These are phyloP conservation scores for Parapristionchus giblindavisi DNA, from an alignment of 2,888 invertebrate genomes.

Conservation along the genomic window DNA sequence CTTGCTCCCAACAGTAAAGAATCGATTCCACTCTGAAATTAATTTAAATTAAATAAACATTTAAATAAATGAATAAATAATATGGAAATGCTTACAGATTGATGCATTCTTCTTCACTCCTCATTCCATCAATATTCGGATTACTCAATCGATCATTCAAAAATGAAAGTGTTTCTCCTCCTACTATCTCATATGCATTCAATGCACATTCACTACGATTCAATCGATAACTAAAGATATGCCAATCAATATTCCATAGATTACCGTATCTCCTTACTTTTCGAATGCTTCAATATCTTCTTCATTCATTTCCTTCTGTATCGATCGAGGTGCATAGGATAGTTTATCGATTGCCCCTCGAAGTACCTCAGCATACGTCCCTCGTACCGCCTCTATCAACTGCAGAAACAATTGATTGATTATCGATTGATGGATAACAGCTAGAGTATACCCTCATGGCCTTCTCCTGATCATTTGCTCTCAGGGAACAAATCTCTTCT, in stretches of 20 bases:
- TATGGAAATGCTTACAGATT: slow-evolving; percentile 5
- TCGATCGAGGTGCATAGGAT: slow-evolving; percentile 39
- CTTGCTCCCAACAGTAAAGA: slow-evolving; percentile 50
- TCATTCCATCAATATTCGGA: slow-evolving; percentile 39
- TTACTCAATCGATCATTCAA: slow-evolving; percentile 40
- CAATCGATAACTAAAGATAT: slow-evolving; percentile 44
- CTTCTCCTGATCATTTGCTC: too few species aligned
- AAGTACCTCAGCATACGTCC: slow-evolving; percentile 44
- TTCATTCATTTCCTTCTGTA: slow-evolving; percentile 38
- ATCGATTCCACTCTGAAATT: slow-evolving; percentile 45
- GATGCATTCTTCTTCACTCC: not conserved
- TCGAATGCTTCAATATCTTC: slow-evolving; percentile 50
- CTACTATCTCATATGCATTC: slow-evolving; percentile 47
- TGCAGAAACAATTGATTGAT: slow-evolving; percentile 13
- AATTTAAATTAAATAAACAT: slow-evolving; percentile 38
- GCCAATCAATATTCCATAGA: not conserved
- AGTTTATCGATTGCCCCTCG: slow-evolving; percentile 44
- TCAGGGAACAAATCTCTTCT: slow-evolving; percentile 45
- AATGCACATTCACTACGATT: slow-evolving; percentile 46
- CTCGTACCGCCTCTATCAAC: slow-evolving; percentile 37
- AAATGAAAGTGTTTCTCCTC: slow-evolving; percentile 43
- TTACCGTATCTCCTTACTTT: slow-evolving; percentile 29
- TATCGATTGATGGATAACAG: not conserved
- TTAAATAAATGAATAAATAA: slow-evolving; percentile 14
- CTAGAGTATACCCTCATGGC: not conserved